Evolutionary conservation across 2,888 invertebrate genomes (phyloP), one percentile per base, ranked within the genome.

Genomic region (Rhimphoctona megacephalus): DNA sequence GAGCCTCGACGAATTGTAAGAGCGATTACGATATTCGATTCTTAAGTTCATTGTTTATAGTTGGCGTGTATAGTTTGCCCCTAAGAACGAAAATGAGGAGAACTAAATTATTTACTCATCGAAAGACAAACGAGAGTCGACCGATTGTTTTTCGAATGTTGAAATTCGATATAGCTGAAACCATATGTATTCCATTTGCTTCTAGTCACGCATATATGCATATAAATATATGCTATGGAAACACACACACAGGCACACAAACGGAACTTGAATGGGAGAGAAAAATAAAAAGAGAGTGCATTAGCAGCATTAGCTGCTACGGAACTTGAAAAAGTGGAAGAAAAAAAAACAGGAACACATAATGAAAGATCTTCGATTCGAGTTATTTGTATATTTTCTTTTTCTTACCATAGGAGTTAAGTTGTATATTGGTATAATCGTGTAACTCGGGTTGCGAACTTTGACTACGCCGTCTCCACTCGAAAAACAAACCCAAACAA

Each of bases 381-480:
- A 86, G 81, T 86, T 86, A 79, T 74, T 84, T 86, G 84, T 86
- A 86, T 79, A 86, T 86, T 86, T 86, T 86, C 81, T 66, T 84
- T 86, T 86, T 86, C 83, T 81, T 84, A 86, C 77, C 36, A 86
- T 86, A 86, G 86, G 70, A 33, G 64, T 86, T 86, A 86, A 86
- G 86, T 86, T 88, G 88, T 88, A 86, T 83, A 88, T 88, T 86
- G 86, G 85, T 83, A 88, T 83, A 88, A 85, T 86, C 81, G 88
- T 81, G 88, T 70, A 83, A 86, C 74, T 85, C 82, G 79, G 49
- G 84, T 86, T 84, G 78, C 86, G 73, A 74, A 78, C 70, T 84
- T 86, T 73, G 81, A 84, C 78, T 77, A 11, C 72, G 78, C 80
- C 84, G 69, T 64, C 61, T 67, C 52, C 72, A 64, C 78, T 84